Base-by-base conservation (phyloP, 2,797 vertebrate species). In the Chiloscyllium punctatum region DNA sequence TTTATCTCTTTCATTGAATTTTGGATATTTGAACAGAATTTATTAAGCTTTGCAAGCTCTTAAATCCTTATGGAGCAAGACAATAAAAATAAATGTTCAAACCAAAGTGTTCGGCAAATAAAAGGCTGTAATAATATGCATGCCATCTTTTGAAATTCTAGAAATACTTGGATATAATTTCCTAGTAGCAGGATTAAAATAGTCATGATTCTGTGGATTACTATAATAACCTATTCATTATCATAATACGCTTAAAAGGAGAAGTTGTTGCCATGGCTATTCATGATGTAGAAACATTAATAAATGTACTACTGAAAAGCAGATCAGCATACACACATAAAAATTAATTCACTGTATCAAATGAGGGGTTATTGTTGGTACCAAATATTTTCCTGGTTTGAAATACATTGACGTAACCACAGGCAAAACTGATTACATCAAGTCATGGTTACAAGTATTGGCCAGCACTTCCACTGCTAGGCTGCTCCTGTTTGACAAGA, bases 171-270 rank as follows among this genome's bases (percentile, higher is more conserved):
- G 71, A 77, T 72, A 95, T 95, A 51, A 95, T 77, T 51, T 95
- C 74, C 42, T n/a, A 57, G 71, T 74, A 27, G 33, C 71, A 57
- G 69, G 71, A 95, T 95, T 95, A 57, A 95, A 95, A 95, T 95
- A 95, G 71, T 53, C 71, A 95, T 72, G 72, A 95, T 95, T 95
- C 94, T 74, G 71, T 33, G 71, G 94, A 95, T 77, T 95, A 77
- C 48, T 48, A 95, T 95, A 77, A 95, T 95, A 95, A 77, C 94
- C 71, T 77, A 95, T 95, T 95, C 94, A 95, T 95, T 95, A 77
- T 77, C 25, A 53, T 77, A 95, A 95, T 53, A 77, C 25, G 69
- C 94, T 77, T 69, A 92, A 95, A 71, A 71, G 77, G 94, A 77
- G 57, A 77, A 51, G 74, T 72, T 95, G 94, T 95, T 95, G 72